These are phyloP conservation scores for Promerops cafer DNA, from an alignment of 2,113 vertebrate genomes.

Conservation along the genomic window DNA sequence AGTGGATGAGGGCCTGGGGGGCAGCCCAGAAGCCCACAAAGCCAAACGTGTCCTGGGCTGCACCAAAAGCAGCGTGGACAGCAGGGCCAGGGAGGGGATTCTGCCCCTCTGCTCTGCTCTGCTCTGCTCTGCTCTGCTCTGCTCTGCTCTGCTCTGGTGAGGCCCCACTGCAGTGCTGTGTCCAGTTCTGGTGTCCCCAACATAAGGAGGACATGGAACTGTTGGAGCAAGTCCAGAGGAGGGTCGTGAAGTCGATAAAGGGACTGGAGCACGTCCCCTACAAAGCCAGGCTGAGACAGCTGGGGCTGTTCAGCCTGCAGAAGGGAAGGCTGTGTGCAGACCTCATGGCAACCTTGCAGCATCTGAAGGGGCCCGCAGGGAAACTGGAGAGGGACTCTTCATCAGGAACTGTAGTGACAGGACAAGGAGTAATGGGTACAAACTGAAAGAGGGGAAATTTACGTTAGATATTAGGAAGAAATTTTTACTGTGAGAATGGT, in stretches of 20 bases:
- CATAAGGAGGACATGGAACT: too few relatives aligned
- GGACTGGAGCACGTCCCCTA: not conserved
- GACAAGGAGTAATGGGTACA: not conserved
- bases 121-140: not conserved
- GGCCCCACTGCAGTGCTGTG: not conserved
- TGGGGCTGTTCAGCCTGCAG: not conserved
- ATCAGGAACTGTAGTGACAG: not conserved
- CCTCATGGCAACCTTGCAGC: not conserved
- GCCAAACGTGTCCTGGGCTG: not conserved
- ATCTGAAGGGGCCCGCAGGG: not conserved
- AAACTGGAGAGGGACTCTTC: not conserved
- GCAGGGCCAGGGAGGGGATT: not conserved
- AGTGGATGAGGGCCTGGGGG: not conserved
- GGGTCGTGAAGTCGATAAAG: rapidly evolving
- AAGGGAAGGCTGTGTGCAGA: not conserved
- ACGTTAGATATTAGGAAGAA: rapidly evolving
- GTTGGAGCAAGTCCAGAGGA: not conserved
- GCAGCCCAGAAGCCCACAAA: not conserved
- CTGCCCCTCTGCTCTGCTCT: not conserved
- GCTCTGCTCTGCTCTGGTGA: not conserved
- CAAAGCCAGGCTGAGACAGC: not conserved
- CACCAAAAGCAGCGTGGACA: rapidly evolving
- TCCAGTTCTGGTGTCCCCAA: rapidly evolving
- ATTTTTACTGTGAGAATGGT: not conserved
- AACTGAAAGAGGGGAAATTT: not conserved